A percentile compares a stretch with the other conserved stretches of the same genome.
Evolutionary conservation across 2,113 vertebrate species (phyloP).

Genomic region (Bettongia penicillata): DNA sequence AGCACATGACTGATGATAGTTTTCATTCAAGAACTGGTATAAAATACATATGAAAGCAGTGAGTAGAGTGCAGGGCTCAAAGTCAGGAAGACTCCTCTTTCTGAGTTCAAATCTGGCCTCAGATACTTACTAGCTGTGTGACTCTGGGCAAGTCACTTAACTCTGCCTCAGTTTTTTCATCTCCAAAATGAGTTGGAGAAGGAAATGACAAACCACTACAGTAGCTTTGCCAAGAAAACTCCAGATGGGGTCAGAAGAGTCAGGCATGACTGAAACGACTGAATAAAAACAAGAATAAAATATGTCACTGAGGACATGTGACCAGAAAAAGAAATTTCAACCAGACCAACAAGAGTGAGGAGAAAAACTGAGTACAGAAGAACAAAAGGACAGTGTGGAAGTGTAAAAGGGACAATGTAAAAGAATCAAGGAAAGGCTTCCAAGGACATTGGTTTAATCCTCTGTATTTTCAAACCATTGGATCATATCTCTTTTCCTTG

Average conservation of each 20-base stretch:
- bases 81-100: background rate
- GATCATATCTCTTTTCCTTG: background rate
- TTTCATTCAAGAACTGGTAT: background rate
- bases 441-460: background rate
- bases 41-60: background rate
- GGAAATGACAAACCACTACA: background rate
- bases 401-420: background rate
- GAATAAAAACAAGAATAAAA: background rate
- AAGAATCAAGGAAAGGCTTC: background rate
- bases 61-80: background rate
- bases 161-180: background rate
- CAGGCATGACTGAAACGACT: background rate
- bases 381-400: background rate
- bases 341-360: background rate
- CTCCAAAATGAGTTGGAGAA: background rate
- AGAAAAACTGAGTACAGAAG: background rate
- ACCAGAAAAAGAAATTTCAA: background rate
- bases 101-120: background rate
- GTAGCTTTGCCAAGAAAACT: background rate
- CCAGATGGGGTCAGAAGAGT: background rate
- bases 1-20: background rate
- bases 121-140: background rate
- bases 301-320: background rate
- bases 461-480: background rate
- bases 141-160: background rate